Conservation (phyloP, 1,140 invertebrate species). For the Drosophila mojavensis region DNA sequence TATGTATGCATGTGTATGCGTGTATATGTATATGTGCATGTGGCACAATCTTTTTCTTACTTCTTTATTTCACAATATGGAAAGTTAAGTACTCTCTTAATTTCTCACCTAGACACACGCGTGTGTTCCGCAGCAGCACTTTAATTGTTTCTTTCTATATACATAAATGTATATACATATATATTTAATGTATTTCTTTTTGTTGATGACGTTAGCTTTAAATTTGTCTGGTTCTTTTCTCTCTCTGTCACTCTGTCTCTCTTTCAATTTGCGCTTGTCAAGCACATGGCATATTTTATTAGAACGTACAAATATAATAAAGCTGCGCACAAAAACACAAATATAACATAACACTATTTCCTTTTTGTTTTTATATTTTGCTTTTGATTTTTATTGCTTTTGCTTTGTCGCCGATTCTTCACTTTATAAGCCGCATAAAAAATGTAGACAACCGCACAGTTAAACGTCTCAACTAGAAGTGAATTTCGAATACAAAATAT, state of each 20-base stretch:
- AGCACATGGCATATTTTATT: slow-evolving; percentile 67
- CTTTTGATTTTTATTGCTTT: slow-evolving; percentile 25
- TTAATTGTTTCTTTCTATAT: slow-evolving; percentile 41
- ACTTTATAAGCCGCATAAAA: slow-evolving; percentile 47
- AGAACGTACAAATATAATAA: slow-evolving; percentile 23
- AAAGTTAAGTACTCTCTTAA: not conserved
- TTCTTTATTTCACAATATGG: not conserved
- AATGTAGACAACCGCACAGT: slow-evolving; percentile 73
- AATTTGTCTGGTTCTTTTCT: slow-evolving; percentile 39
- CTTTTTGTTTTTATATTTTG: slow-evolving; percentile 23
- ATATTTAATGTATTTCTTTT: slow-evolving; percentile 57
- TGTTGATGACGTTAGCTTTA: slow-evolving; percentile 71
- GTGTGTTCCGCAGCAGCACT: slow-evolving; percentile 31
- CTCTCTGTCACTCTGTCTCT: slow-evolving; percentile 34
- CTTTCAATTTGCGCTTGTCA: slow-evolving; percentile 63
- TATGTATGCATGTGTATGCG: slow-evolving; percentile 25
- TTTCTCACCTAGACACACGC: slow-evolving; percentile 12
- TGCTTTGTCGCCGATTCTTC: slow-evolving; percentile 43
- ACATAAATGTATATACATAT: slow-evolving; percentile 11
- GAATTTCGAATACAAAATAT: slow-evolving; percentile 56
- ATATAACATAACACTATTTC: slow-evolving; percentile 46
- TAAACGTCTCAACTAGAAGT: slow-evolving; percentile 82
- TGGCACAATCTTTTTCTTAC: slow-evolving; percentile 2
- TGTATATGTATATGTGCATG: not conserved
- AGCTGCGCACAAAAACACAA: slow-evolving; percentile 42